These are phyloP conservation scores for Adela reaumurella DNA, from an alignment of 2,888 invertebrate species.

Conservation along the genomic window DNA sequence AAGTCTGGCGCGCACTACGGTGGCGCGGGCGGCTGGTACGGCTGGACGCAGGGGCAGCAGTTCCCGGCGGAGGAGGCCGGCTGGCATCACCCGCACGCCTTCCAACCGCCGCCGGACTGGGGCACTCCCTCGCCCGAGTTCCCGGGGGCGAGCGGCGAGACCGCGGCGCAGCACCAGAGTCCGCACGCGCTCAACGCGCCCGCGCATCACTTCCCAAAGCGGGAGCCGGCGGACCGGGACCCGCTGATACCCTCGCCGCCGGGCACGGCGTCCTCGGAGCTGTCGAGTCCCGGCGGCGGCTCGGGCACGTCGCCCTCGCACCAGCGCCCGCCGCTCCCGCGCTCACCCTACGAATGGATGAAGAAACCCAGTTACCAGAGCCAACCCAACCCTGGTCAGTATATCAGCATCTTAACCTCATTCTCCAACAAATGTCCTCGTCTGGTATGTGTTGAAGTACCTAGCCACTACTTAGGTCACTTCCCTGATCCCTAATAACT, in stretches of 20 bases:
- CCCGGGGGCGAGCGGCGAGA: conserved; percentile 7
- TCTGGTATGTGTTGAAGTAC: no score
- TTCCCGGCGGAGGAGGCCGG: conserved; percentile 58
- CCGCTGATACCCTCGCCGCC: conserved; percentile 39
- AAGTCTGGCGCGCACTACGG: conserved; percentile 52
- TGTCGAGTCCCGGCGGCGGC: conserved; percentile 54
- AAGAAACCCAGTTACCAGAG: conserved; percentile 83
- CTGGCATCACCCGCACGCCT: conserved; percentile 35
- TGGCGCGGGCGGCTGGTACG: conserved; percentile 40
- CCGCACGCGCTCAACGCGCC: conserved; percentile 29
- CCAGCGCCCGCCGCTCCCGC: conserved; percentile 65
- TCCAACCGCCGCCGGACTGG: conserved; percentile 18
- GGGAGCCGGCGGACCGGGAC: conserved; percentile 41
- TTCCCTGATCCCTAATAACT: no score
- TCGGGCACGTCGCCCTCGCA: conserved; percentile 48
- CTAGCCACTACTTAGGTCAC: no score
- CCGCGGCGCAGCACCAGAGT: conserved; percentile 18
- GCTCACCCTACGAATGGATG: conserved; percentile 90
- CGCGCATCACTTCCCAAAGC: conserved; percentile 46
- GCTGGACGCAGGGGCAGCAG: conserved; percentile 45
- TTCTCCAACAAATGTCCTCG: no score
- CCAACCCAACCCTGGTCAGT: conserved; percentile 79
- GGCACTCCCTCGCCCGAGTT: conserved; percentile 1
- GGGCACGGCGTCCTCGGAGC: conserved; percentile 40
- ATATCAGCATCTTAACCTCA: background rate